phyloP scores from a whole-genome alignment of 1,140 invertebrate species.

The Heliothis subflexa region DNA sequence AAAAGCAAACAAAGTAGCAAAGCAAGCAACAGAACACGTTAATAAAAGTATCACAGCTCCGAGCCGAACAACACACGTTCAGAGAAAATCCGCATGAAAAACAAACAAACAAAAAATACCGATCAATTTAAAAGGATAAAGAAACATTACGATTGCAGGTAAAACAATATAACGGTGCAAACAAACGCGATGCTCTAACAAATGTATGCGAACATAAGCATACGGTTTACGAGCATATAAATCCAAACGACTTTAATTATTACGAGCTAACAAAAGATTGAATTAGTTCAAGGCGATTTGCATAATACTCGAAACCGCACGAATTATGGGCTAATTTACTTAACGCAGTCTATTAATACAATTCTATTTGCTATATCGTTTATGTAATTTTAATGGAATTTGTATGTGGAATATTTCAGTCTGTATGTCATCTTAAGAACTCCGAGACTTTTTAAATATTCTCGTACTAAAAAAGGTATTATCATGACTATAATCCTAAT shows the following conservation, averaged over 20 bases:
- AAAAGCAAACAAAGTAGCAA: neutral
- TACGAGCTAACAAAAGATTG: constrained; percentile 59
- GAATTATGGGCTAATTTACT: constrained; percentile 43
- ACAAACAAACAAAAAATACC: constrained; percentile 35
- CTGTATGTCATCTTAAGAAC: neutral
- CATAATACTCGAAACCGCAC: constrained; percentile 51
- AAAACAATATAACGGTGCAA: constrained; percentile 17
- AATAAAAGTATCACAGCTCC: constrained; percentile 5
- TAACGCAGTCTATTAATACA: constrained; percentile 24
- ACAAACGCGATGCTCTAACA: neutral
- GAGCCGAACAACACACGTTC: neutral
- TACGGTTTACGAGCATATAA: constrained; percentile 58
- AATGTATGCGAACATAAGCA: constrained; percentile 12
- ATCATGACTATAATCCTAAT: too few relatives aligned
- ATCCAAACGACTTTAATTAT: constrained; percentile 65
- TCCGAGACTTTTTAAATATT: too few relatives aligned
- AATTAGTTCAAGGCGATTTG: constrained; percentile 55
- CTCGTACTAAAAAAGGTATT: too few relatives aligned
- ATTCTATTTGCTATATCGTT: constrained; percentile 23
- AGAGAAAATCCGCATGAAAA: constrained; percentile 26
- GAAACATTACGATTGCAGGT: constrained; percentile 19
- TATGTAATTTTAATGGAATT: constrained; percentile 7
- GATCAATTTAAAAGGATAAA: constrained; percentile 37
- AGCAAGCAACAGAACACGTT: neutral
- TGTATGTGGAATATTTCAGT: neutral